Base-by-base conservation (phyloP, 1,140 invertebrate species). In the Cyphomyrmex costatus region DNA sequence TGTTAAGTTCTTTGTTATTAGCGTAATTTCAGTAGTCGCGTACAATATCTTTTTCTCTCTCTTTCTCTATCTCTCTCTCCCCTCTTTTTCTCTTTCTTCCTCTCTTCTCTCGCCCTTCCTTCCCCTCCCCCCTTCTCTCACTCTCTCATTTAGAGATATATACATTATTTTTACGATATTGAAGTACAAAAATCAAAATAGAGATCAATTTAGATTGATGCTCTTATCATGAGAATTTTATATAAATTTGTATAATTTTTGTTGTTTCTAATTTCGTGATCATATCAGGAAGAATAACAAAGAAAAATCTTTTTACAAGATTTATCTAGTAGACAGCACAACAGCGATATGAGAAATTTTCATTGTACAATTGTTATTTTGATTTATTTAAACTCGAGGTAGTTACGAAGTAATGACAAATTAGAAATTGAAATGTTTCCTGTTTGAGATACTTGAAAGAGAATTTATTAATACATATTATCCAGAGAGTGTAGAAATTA, bases 401-500 rank as follows among this genome's bases (percentile, higher is more conserved):
- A 80, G n/a, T 33, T 80, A 53, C 36, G 8, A 63, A 46, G n/a
- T 77, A 77, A 74, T 27, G 24, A 68, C 46, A 80, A 80, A 70
- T 68, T 53, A 56, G 8, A 53, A 53, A 12, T 46, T 19, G n/a
- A 76, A 74, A n/a, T 83, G 19, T 83, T 33, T 86, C 49, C 24
- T 58, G 12, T 80, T 78, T 73, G 19, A 82, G n/a, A 33, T 33
- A 46, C 30, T 65, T 21, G 56, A 80, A 58, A 61, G n/a, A 70
- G 4, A 14, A 61, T 30, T 58, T 74, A 58, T 89, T 79, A 66
- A 61, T 27, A 46, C 66, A 74, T 65, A 36, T 74, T 73, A 70
- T 68, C 51, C 58, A 86, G 63, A 74, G 71, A 88, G 51, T 87
- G 63, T 85, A 70, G 56, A 58, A 53, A 80, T 86, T 74, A 79